Conservation (phyloP, 2,113 vertebrate genomes). For the Ptychochromis oligacanthus region DNA sequence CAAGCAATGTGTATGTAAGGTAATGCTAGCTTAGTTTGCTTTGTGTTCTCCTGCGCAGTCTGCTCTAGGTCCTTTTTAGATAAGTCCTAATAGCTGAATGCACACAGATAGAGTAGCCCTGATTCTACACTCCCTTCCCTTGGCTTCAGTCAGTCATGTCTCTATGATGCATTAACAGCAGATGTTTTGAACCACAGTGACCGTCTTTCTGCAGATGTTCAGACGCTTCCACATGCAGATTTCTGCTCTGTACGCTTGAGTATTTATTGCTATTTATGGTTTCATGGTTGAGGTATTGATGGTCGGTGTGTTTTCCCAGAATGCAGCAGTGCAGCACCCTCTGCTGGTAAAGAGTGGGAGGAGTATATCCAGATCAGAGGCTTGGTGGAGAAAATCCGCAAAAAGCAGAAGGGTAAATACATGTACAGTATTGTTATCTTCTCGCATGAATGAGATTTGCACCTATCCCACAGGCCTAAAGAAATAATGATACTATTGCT, state of each 20-base stretch:
- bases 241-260: background rate
- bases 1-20: background rate
- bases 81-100: background rate
- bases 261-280: background rate
- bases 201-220: background rate
- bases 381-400: conserved; percentile 95
- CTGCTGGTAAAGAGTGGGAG: conserved; percentile 95
- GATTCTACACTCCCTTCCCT: background rate
- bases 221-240: background rate
- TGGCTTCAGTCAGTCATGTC: background rate
- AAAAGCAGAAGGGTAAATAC: conserved; percentile 93
- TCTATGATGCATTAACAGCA: background rate
- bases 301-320: conserved; percentile 73
- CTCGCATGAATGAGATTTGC: background rate
- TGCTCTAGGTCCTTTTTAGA: background rate
- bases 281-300: background rate
- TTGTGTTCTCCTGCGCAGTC: background rate
- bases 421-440: background rate
- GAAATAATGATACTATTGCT: background rate
- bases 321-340: conserved; percentile 90
- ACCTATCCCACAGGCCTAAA: background rate
- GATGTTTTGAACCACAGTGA: background rate
- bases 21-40: background rate
- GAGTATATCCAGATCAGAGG: conserved; percentile 93
- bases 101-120: background rate